Evolutionary conservation across 2,888 invertebrate species (phyloP).

Genomic region (Apantesis nais): DNA sequence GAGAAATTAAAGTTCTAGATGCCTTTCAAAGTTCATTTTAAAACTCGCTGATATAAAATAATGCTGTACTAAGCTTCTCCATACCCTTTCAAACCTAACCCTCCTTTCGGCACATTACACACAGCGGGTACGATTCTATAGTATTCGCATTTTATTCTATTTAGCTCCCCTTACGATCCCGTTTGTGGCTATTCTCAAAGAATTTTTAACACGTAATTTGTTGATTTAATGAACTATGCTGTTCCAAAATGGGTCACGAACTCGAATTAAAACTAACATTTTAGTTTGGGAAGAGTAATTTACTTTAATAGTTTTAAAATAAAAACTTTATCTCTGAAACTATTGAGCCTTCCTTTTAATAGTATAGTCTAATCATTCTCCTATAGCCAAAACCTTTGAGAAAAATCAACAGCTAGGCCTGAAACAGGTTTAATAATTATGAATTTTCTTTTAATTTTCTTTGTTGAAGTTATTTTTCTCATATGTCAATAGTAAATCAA

Average conservation of each 20-base stretch:
- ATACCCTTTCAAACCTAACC: constrained; percentile 34
- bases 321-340: not conserved
- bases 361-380: too few relatives aligned
- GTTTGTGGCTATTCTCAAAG: constrained; percentile 62
- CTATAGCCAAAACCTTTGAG: too few relatives aligned
- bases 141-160: constrained; percentile 80
- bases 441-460: too few relatives aligned
- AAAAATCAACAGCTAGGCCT: not conserved
- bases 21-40: not conserved
- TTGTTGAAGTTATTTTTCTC: too few relatives aligned
- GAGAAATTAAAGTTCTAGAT: too few relatives aligned
- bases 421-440: not conserved
- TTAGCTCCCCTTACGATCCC: constrained; percentile 66
- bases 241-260: constrained; percentile 43
- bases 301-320: not conserved
- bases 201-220: constrained; percentile 78
- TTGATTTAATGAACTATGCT: constrained; percentile 72
- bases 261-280: not conserved
- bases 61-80: constrained; percentile 39
- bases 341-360: too few relatives aligned
- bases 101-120: constrained; percentile 71
- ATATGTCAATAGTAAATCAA: too few relatives aligned
- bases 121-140: constrained; percentile 72
- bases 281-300: not conserved
- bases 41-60: not conserved